A percentile compares a stretch with the other conserved stretches of the same genome.
Evolutionary conservation across 64 coral and sea anemone species (phyloP).

Genomic region (Pachyseris speciosa): DNA sequence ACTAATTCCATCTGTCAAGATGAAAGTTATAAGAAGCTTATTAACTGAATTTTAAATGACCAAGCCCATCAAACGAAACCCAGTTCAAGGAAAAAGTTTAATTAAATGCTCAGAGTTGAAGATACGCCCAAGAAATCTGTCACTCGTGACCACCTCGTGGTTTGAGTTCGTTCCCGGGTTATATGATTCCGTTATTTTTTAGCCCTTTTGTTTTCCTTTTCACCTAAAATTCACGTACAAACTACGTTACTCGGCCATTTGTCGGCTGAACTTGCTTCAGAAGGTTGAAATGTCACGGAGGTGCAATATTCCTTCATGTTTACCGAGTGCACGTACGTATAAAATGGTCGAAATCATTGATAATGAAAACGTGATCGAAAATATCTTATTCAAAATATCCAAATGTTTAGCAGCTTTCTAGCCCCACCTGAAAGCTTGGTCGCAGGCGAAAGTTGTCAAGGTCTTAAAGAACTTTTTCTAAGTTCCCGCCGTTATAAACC

Average conservation of each 20-base stretch:
- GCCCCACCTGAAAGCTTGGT: too few species aligned
- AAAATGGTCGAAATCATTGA: too few species aligned
- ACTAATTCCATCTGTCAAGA: neutral
- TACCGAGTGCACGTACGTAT: too few species aligned
- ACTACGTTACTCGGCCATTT: neutral
- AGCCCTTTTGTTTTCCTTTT: neutral
- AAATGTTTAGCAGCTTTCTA: too few species aligned
- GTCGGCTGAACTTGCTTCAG: neutral
- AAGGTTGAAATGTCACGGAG: too few species aligned
- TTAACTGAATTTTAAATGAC: neutral
- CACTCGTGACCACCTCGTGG: neutral
- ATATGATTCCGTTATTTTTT: neutral
- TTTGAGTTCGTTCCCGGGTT: neutral
- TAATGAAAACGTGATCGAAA: too few species aligned
- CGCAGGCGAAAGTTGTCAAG: too few species aligned
- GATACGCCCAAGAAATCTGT: neutral
- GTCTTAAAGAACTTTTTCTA: too few species aligned
- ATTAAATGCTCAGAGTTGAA: neutral
- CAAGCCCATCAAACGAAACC: slow-evolving; percentile 5
- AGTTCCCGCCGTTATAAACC: neutral
- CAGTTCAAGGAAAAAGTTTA: neutral
- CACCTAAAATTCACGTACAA: neutral
- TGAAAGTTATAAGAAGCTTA: neutral
- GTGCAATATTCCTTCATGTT: too few species aligned
- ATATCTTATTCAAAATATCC: too few species aligned